These are phyloP conservation scores for Zaprionus lineosus DNA, from an alignment of 2,888 invertebrate genomes.

Conservation along the genomic window DNA sequence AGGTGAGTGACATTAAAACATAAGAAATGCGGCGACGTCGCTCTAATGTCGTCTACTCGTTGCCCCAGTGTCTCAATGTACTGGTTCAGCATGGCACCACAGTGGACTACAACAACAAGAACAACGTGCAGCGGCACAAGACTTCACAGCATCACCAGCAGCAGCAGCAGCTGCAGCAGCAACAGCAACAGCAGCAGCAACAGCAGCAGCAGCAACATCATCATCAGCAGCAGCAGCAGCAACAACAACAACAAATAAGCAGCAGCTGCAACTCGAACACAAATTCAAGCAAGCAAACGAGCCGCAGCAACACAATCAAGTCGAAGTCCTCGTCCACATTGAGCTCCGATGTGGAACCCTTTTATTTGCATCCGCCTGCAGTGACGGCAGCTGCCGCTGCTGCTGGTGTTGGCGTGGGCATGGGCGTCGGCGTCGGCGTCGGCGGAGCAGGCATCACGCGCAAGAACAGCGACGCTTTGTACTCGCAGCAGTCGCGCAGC, in stretches of 20 bases:
- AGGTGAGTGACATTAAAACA: constrained; percentile 85
- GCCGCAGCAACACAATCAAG: constrained; percentile 82
- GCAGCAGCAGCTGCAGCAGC: too few species aligned
- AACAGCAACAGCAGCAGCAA: too few species aligned
- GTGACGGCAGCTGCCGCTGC: constrained; percentile 50
- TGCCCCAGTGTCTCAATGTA: constrained; percentile 88
- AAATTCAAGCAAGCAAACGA: constrained; percentile 80
- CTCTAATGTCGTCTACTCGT: too few species aligned
- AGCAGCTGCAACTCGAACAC: constrained; percentile 79
- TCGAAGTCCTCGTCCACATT: constrained; percentile 83
- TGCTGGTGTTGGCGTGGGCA: too few species aligned
- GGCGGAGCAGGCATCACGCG: constrained; percentile 59
- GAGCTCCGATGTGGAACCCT: constrained; percentile 86
- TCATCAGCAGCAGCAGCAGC: constrained; percentile 52
- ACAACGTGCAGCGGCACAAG: constrained; percentile 74
- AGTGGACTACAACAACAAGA: constrained; percentile 84
- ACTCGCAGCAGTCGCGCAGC: constrained; percentile 77
- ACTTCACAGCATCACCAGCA: constrained; percentile 55
- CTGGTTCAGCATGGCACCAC: constrained; percentile 91
- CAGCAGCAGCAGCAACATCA: constrained; percentile 38
- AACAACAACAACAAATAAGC: constrained; percentile 57
- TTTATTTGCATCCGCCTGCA: constrained; percentile 90
- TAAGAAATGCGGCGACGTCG: too few species aligned
- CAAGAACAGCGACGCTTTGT: constrained; percentile 80
- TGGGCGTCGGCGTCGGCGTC: constrained; percentile 29